Evolutionary conservation across 2,888 invertebrate genomes (phyloP).

Genomic region (Pollenia angustigena): DNA sequence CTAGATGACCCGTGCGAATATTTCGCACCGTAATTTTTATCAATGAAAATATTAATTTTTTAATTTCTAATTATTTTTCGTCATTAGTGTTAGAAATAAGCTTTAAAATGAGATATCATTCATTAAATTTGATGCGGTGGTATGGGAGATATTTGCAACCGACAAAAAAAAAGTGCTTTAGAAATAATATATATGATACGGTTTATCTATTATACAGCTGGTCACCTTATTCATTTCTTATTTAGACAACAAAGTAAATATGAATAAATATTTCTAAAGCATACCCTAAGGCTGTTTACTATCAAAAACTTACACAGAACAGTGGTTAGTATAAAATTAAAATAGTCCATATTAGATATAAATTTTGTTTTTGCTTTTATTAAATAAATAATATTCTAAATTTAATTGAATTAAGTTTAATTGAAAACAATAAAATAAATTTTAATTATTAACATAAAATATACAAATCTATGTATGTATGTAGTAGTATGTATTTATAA

Average conservation of each 20-base stretch:
- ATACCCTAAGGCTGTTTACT: slow-evolving; percentile 19
- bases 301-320: background rate
- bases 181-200: no score
- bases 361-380: background rate
- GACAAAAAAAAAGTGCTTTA: no score
- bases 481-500: background rate
- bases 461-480: background rate
- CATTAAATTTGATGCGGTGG: no score
- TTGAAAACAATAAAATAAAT: slow-evolving; percentile 32
- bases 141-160: no score
- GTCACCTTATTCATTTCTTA: slow-evolving; percentile 14
- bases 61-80: no score
- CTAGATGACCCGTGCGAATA: no score
- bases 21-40: no score
- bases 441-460: slow-evolving; percentile 5
- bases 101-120: no score
- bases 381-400: slow-evolving; percentile 36
- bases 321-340: slow-evolving; percentile 35
- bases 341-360: slow-evolving; percentile 17
- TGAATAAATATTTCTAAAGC: background rate
- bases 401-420: slow-evolving; percentile 51
- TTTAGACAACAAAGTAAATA: background rate
- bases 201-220: no score
- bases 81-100: no score
- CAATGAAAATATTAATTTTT: no score